Evolutionary conservation across 2,888 invertebrate species (phyloP).

Genomic region (Osmoderma eremita): DNA sequence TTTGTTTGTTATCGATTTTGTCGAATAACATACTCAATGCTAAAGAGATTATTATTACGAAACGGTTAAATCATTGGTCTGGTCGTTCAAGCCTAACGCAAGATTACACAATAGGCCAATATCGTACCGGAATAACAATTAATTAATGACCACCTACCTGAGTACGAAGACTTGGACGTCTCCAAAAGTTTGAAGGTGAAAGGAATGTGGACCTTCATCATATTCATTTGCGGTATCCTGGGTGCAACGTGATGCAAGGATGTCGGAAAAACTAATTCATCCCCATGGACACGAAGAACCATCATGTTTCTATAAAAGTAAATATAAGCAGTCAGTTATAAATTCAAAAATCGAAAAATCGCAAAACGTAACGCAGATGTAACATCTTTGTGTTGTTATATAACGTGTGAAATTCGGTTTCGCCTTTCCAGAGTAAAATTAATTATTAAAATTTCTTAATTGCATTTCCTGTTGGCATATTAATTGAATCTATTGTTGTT

Average conservation of each 20-base stretch:
- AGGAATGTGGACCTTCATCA: constrained; percentile 86
- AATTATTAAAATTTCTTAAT: too few species aligned
- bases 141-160: constrained; percentile 64
- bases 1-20: too few species aligned
- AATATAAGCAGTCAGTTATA: constrained; percentile 28
- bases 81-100: neutral
- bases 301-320: constrained; percentile 75
- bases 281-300: constrained; percentile 77
- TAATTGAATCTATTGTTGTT: too few species aligned
- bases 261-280: constrained; percentile 70
- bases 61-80: neutral
- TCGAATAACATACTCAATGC: constrained; percentile 10
- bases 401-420: too few species aligned
- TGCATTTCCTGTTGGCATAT: too few species aligned
- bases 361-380: constrained; percentile 9
- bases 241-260: constrained; percentile 63
- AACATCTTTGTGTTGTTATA: too few species aligned
- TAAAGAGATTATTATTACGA: constrained; percentile 1
- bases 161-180: constrained; percentile 75
- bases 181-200: constrained; percentile 83
- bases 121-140: neutral
- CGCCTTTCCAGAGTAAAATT: too few species aligned
- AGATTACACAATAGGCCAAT: neutral
- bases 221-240: constrained; percentile 79
- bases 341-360: constrained; percentile 20